phyloP scores from a whole-genome alignment of 2,797 vertebrate genomes.

The Helostoma temminkii region DNA sequence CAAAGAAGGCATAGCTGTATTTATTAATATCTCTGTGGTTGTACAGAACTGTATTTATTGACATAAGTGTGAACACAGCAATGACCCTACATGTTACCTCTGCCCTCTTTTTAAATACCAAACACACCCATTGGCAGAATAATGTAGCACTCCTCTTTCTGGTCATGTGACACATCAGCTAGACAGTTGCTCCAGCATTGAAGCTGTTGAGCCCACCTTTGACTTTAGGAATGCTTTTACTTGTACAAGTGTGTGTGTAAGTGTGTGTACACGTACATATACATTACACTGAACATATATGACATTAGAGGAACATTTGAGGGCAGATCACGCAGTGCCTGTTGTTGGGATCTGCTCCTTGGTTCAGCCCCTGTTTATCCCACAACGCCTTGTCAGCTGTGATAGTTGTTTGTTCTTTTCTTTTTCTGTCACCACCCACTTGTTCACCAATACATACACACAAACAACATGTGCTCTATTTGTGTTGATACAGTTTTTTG shows the following conservation, averaged over 20 bases:
- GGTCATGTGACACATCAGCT: neutral
- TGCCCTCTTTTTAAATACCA: conserved; percentile 12
- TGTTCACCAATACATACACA: neutral
- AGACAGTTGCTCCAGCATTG: neutral
- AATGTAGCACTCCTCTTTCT: neutral
- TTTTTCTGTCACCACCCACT: conserved; percentile 11
- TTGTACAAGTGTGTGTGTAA: neutral
- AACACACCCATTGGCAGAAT: conserved; percentile 14
- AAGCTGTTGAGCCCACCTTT: conserved; percentile 23
- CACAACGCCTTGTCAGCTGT: too few species aligned
- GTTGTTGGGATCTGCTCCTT: conserved; percentile 74
- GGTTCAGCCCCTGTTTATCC: too few species aligned
- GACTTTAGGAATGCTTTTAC: neutral
- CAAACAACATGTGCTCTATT: conserved; percentile 11
- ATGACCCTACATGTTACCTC: neutral
- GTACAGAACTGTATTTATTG: conserved; percentile 4
- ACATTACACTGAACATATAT: conserved; percentile 67
- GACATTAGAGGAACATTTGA: conserved; percentile 51
- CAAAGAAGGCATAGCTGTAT: neutral
- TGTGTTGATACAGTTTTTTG: conserved; percentile 1
- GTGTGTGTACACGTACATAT: neutral
- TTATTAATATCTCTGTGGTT: conserved; percentile 6
- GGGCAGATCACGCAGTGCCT: conserved; percentile 45
- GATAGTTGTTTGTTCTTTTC: conserved; percentile 54
- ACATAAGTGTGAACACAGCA: neutral